Percentiles rank a stretch among this genome's conserved stretches.
These are phyloP conservation scores for Cyanoderma ruficeps DNA, from an alignment of 2,113 vertebrate species.

Conservation along the genomic window DNA sequence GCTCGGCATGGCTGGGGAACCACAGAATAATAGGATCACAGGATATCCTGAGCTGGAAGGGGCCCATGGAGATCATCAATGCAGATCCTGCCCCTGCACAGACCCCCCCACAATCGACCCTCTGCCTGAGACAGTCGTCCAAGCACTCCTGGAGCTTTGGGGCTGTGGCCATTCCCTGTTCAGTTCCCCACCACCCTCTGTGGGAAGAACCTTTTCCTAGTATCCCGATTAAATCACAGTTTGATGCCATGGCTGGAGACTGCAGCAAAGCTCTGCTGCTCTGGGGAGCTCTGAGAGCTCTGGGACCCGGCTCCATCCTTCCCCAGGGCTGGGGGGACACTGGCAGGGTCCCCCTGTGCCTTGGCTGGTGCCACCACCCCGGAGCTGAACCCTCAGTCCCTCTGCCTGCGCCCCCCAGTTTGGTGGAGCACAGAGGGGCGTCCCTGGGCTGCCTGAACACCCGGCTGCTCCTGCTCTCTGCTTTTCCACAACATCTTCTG, in stretches of 20 bases:
- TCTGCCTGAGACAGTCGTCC: neutral
- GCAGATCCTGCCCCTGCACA: neutral
- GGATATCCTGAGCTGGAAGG: neutral
- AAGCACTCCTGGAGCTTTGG: neutral
- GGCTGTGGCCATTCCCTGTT: neutral
- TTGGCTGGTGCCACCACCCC: neutral
- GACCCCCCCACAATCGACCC: neutral
- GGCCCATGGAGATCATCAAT: neutral
- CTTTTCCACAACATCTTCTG: neutral
- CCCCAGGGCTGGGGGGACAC: rapidly evolving
- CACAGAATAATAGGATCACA: too few species aligned
- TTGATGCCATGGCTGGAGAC: neutral
- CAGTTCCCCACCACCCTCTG: neutral
- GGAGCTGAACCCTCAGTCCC: neutral
- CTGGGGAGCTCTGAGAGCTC: neutral
- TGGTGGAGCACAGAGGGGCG: neutral
- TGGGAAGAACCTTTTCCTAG: neutral
- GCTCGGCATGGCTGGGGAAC: neutral
- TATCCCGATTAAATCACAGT: neutral
- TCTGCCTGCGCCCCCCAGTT: rapidly evolving
- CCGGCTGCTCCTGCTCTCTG: neutral
- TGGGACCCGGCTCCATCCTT: neutral
- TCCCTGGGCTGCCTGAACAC: neutral
- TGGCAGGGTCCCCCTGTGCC: neutral
- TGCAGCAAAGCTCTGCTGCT: neutral